Conservation (phyloP, 2,888 invertebrate genomes). For the Embidobia sp. region DNA sequence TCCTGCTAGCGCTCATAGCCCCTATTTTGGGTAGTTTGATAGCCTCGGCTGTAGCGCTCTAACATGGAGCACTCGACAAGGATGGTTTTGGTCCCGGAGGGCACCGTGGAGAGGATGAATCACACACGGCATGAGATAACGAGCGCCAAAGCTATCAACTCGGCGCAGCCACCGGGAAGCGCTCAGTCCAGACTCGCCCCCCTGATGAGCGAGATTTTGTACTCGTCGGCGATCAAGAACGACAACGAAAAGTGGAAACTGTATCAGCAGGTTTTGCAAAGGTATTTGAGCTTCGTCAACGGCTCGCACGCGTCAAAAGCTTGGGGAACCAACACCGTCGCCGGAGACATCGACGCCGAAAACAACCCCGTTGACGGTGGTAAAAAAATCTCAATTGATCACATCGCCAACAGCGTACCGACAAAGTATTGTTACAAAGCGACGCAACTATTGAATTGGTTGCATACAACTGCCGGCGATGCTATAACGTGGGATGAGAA, state of each 20-base stretch:
- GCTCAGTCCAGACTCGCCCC: slow-evolving; percentile 21
- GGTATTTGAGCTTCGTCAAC: too few species aligned
- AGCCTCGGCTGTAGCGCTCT: background rate
- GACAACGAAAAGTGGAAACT: too few species aligned
- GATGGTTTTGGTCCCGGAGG: background rate
- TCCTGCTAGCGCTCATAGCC: background rate
- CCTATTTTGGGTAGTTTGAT: background rate
- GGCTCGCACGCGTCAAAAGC: too few species aligned
- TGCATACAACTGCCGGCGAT: too few species aligned
- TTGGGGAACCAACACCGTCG: too few species aligned
- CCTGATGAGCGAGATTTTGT: slow-evolving; percentile 44
- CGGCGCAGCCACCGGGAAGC: slow-evolving; percentile 6
- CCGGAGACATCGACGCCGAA: too few species aligned
- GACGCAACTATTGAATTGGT: background rate
- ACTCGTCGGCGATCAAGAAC: slow-evolving; percentile 19
- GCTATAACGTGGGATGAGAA: slow-evolving; percentile 5
- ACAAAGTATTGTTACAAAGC: slow-evolving; percentile 1
- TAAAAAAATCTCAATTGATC: too few species aligned
- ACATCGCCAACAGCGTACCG: slow-evolving; percentile 4
- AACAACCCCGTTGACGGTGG: too few species aligned
- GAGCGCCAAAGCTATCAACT: too few species aligned
- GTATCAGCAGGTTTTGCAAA: slow-evolving; percentile 18
- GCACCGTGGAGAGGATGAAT: background rate
- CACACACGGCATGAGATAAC: background rate
- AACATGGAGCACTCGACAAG: background rate